These are phyloP conservation scores for Argyresthia albistria DNA, from an alignment of 2,888 invertebrate genomes.

Conservation along the genomic window DNA sequence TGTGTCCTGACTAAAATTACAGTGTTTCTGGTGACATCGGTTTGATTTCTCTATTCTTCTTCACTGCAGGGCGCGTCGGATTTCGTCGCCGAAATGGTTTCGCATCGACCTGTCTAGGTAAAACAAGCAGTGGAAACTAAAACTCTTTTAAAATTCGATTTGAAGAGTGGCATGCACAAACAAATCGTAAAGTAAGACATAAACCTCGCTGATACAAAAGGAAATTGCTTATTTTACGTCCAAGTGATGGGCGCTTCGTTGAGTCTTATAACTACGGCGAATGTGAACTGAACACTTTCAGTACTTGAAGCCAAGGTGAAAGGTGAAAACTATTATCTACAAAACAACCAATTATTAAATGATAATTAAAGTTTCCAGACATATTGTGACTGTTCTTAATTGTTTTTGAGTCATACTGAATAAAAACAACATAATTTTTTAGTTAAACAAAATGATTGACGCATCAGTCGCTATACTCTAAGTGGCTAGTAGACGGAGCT, in stretches of 20 bases:
- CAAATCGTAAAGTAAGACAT: slow-evolving; percentile 53
- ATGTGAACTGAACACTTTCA: slow-evolving; percentile 37
- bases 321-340: slow-evolving; percentile 19
- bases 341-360: slow-evolving; percentile 6
- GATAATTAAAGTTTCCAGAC: slow-evolving; percentile 5
- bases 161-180: slow-evolving; percentile 46
- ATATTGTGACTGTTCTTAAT: background rate
- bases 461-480: too few species aligned
- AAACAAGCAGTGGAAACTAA: background rate
- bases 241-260: slow-evolving; percentile 41
- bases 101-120: slow-evolving; percentile 8
- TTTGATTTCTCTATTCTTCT: slow-evolving; percentile 52
- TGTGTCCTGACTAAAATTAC: slow-evolving; percentile 63
- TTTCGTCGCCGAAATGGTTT: slow-evolving; percentile 5
- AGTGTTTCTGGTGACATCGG: slow-evolving; percentile 51
- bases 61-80: background rate
- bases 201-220: slow-evolving; percentile 63
- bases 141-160: slow-evolving; percentile 41
- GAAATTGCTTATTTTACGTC: slow-evolving; percentile 69
- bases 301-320: slow-evolving; percentile 19
- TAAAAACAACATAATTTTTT: background rate
- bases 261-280: slow-evolving; percentile 47
- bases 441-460: background rate
- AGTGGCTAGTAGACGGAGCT: background rate
- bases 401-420: background rate